These are phyloP conservation scores for Platycheirus albimanus DNA, from an alignment of 2,888 invertebrate species.

Conservation along the genomic window DNA sequence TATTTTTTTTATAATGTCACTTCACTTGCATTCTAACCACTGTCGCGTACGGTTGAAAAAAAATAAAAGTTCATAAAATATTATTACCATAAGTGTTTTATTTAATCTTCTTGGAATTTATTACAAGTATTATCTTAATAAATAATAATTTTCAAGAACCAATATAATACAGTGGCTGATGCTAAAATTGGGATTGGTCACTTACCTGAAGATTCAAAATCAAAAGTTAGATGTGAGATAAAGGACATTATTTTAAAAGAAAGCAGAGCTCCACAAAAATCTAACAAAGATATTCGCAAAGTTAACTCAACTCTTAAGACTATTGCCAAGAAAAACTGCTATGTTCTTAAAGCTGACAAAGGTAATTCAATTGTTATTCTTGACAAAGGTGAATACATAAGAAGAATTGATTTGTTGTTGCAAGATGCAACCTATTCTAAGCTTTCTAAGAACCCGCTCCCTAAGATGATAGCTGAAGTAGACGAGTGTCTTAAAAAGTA, in stretches of 20 bases:
- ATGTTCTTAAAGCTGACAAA: not conserved
- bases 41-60: too few relatives aligned
- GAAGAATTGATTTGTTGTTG: constrained; percentile 6
- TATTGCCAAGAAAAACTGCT: not conserved
- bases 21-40: too few relatives aligned
- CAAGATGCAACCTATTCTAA: not conserved
- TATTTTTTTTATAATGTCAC: too few relatives aligned
- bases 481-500: constrained; percentile 5
- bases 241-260: constrained; percentile 5
- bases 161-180: too few relatives aligned
- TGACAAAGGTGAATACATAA: not conserved
- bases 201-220: constrained; percentile 2
- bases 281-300: not conserved
- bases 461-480: not conserved
- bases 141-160: too few relatives aligned
- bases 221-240: not conserved
- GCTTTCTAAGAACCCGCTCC: too few relatives aligned
- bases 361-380: constrained; percentile 2
- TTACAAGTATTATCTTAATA: too few relatives aligned
- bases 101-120: too few relatives aligned
- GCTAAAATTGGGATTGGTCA: not conserved
- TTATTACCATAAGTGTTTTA: too few relatives aligned
- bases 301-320: not conserved
- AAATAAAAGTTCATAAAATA: too few relatives aligned
- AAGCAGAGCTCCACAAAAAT: not conserved